phyloP scores from a whole-genome alignment of 2,113 vertebrate species.

The Sylvia atricapilla region DNA sequence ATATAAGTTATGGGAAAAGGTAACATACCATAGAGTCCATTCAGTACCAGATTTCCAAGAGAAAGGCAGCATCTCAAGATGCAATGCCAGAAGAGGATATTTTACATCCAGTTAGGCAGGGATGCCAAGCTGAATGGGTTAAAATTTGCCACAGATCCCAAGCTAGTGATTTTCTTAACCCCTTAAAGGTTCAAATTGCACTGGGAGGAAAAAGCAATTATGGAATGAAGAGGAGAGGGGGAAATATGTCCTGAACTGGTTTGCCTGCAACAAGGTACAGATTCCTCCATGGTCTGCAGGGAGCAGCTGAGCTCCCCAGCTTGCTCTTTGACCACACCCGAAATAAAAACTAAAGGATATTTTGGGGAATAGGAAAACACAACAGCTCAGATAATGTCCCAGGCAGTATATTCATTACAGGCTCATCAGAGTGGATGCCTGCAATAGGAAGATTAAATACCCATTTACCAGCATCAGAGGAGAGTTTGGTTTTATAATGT shows the following conservation, averaged over 20 bases:
- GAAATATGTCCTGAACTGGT: conserved; percentile 64
- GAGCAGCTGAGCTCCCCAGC: conserved; percentile 42
- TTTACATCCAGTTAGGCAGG: conserved; percentile 66
- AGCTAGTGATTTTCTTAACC: conserved; percentile 74
- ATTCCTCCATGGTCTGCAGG: conserved; percentile 51
- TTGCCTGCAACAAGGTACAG: conserved; percentile 64
- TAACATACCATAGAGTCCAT: background rate
- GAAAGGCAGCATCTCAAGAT: background rate
- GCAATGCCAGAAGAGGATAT: background rate
- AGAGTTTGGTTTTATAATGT: conserved; percentile 81
- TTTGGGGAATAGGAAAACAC: conserved; percentile 67
- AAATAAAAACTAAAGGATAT: conserved; percentile 72
- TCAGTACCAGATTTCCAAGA: background rate
- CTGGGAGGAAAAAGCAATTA: conserved; percentile 73
- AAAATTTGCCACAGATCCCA: conserved; percentile 69
- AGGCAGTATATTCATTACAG: conserved; percentile 74
- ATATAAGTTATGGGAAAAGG: background rate
- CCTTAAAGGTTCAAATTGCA: conserved; percentile 71
- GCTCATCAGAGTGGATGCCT: conserved; percentile 76
- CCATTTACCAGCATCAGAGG: conserved; percentile 81
- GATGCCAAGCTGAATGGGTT: conserved; percentile 70
- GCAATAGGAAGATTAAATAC: conserved; percentile 80
- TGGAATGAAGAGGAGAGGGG: conserved; percentile 67
- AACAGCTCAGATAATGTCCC: conserved; percentile 69
- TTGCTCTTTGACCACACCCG: conserved; percentile 59